These are phyloP conservation scores for Syngnathus rostellatus DNA, from an alignment of 2,797 vertebrate genomes.

Conservation along the genomic window DNA sequence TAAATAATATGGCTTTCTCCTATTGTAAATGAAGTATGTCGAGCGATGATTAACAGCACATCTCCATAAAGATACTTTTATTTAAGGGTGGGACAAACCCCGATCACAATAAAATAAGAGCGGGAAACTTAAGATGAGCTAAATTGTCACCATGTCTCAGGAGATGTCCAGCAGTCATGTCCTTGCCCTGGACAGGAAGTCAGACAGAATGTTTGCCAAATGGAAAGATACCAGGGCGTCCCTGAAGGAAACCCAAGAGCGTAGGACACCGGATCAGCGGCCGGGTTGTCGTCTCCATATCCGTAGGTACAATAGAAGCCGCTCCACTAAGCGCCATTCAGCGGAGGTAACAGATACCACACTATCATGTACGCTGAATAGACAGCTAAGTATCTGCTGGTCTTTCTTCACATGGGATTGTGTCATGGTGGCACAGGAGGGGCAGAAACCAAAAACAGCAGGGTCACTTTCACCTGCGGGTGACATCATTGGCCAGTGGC, in stretches of 20 bases:
- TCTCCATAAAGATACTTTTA: too few relatives aligned
- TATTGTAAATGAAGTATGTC: too few relatives aligned
- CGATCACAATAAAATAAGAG: background rate
- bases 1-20: too few relatives aligned
- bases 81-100: too few relatives aligned
- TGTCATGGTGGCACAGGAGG: conserved; percentile 42
- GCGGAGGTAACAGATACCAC: conserved; percentile 50
- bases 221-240: conserved; percentile 51
- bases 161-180: conserved; percentile 42
- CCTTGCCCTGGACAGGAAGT: conserved; percentile 54
- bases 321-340: conserved; percentile 57
- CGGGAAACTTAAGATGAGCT: conserved; percentile 21
- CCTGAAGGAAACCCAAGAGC: conserved; percentile 54
- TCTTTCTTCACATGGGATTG: conserved; percentile 46
- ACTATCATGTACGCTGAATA: conserved; percentile 40
- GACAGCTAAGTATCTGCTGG: conserved; percentile 35
- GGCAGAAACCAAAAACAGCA: conserved; percentile 27
- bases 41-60: too few relatives aligned
- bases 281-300: conserved; percentile 45
- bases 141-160: conserved; percentile 42
- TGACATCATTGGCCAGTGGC: conserved; percentile 44
- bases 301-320: conserved; percentile 47
- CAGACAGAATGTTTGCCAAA: conserved; percentile 54
- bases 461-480: conserved; percentile 45
- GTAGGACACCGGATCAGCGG: conserved; percentile 47